Percentiles rank a stretch among this genome's conserved stretches.
Evolutionary conservation across 2,888 invertebrate genomes (phyloP).

Genomic region (Laothoe populi): DNA sequence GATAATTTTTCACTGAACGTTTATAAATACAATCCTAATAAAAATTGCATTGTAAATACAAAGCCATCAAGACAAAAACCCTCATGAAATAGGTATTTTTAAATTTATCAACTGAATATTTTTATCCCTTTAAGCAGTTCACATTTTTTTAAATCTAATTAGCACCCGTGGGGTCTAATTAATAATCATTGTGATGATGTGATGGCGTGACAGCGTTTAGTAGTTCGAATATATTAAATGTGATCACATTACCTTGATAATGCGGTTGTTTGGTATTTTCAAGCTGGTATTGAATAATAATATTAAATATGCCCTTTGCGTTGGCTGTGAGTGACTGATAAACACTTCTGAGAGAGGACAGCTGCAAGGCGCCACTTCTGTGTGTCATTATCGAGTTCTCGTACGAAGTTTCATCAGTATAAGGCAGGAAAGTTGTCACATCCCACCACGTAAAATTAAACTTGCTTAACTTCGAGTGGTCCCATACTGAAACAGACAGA

Average conservation of each 20-base stretch:
- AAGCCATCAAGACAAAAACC: too few relatives aligned
- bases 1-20: too few relatives aligned
- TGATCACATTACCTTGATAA: slow-evolving; percentile 87
- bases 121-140: too few relatives aligned
- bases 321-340: slow-evolving; percentile 95
- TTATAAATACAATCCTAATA: too few relatives aligned
- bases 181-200: not conserved
- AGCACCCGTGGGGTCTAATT: too few relatives aligned
- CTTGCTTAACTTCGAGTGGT: slow-evolving; percentile 92
- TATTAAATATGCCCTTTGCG: slow-evolving; percentile 92
- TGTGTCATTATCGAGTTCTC: slow-evolving; percentile 94
- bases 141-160: too few relatives aligned
- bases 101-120: too few relatives aligned
- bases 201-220: not conserved
- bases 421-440: slow-evolving; percentile 92
- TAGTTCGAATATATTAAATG: not conserved
- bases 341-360: slow-evolving; percentile 95
- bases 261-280: slow-evolving; percentile 88
- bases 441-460: slow-evolving; percentile 97
- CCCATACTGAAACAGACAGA: slow-evolving; percentile 94
- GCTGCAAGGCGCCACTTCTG: slow-evolving; percentile 89
- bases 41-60: too few relatives aligned
- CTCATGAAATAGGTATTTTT: too few relatives aligned
- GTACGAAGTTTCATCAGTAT: slow-evolving; percentile 92
- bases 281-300: slow-evolving; percentile 93